A percentile compares a stretch with the other conserved stretches of the same genome.
Conservation (phyloP, 2,797 vertebrate species). For the Mormyrus hasselquistii region DNA sequence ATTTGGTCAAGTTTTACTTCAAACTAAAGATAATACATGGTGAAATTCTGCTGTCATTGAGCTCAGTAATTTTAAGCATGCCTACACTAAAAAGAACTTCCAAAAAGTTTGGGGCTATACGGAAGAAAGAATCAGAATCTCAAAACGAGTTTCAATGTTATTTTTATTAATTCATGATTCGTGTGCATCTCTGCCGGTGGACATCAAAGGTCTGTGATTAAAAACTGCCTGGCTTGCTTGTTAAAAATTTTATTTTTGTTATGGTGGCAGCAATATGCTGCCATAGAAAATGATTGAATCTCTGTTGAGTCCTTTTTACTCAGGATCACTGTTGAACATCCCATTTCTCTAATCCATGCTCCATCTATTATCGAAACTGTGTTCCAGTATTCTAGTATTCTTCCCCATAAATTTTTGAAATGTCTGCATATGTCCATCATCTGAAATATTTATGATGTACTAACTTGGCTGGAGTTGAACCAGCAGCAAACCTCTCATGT, state of each 20-base stretch:
- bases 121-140: not conserved
- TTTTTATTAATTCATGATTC: not conserved
- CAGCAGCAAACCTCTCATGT: not conserved
- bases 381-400: not conserved
- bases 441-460: slow-evolving; percentile 21
- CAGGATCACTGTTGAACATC: not conserved
- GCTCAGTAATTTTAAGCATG: not conserved
- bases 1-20: not conserved
- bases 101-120: not conserved
- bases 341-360: not conserved
- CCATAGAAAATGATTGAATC: not conserved
- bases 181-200: not conserved
- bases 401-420: not conserved
- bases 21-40: not conserved
- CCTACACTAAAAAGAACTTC: not conserved
- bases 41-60: not conserved
- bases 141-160: not conserved
- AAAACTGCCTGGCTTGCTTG: not conserved
- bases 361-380: not conserved
- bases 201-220: not conserved
- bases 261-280: not conserved
- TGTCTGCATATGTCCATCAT: not conserved
- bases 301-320: not conserved
- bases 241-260: not conserved
- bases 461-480: slow-evolving; percentile 27